phyloP scores from a whole-genome alignment of 2,888 invertebrate species.

The Lepeophtheirus nordmannii region DNA sequence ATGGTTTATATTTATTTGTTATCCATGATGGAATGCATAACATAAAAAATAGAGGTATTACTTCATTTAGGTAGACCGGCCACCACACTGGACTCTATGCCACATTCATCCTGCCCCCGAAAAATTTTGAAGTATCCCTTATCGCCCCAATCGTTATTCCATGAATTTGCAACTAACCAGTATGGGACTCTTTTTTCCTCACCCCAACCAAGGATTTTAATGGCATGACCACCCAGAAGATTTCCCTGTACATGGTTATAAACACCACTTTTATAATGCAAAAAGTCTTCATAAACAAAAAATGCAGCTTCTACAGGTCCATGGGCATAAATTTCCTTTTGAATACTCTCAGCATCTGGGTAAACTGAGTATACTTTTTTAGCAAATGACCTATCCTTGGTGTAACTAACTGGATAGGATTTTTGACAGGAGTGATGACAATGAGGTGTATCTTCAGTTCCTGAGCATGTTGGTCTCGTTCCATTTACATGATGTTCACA shows the following conservation, averaged over 20 bases:
- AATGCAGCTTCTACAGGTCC: slow-evolving; percentile 82
- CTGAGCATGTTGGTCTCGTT: slow-evolving; percentile 51
- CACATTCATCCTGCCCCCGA: slow-evolving; percentile 59
- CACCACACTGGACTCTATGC: slow-evolving; percentile 52
- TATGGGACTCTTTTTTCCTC: slow-evolving; percentile 56
- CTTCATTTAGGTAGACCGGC: slow-evolving; percentile 47
- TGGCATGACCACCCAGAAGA: slow-evolving; percentile 66
- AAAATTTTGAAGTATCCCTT: slow-evolving; percentile 66
- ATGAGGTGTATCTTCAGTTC: slow-evolving; percentile 55
- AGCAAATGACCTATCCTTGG: slow-evolving; percentile 59
- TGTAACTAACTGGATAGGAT: slow-evolving; percentile 50
- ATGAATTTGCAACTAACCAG: slow-evolving; percentile 82
- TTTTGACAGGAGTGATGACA: slow-evolving; percentile 53
- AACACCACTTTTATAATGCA: slow-evolving; percentile 60
- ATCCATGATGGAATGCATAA: too few species aligned
- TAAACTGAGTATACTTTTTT: slow-evolving; percentile 40
- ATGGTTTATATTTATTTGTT: too few species aligned
- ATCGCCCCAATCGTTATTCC: slow-evolving; percentile 86
- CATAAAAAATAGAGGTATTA: too few species aligned
- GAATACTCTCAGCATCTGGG: slow-evolving; percentile 50
- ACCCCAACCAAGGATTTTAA: slow-evolving; percentile 81
- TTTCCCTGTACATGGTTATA: slow-evolving; percentile 57
- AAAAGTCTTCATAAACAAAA: slow-evolving; percentile 67
- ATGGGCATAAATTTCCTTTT: slow-evolving; percentile 62
- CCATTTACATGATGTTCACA: slow-evolving; percentile 84